Evolutionary conservation across 1,140 invertebrate genomes (phyloP), one percentile per base, ranked within the genome.

Genomic region (Hyposmocoma kahamanoa): DNA sequence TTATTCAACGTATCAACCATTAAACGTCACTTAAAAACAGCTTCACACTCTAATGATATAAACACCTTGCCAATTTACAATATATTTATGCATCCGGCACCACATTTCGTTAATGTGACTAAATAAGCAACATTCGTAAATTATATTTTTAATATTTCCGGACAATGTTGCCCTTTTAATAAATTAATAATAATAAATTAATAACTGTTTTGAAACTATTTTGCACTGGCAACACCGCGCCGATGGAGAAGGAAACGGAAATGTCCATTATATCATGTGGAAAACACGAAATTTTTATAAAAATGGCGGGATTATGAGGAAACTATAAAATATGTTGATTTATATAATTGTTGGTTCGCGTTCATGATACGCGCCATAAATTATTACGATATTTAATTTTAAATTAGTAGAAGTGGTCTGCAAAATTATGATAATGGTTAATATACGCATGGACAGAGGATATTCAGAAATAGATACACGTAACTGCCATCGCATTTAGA

Each of bases 141-240:
- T 84, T 75, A 83, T 76, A 68, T 65, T 74, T n/a, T 80, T 84
- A 82, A 81, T 83, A 74, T 81, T 81, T 83, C 81, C 81, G 77
- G 77, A 69, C 76, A 64, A 72, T 81, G 75, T 73, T 73, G 65
- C 64, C 61, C 18, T 63, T 67, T 79, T 72, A 80, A 79, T 28
- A n/a, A n/a, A n/a, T n/a, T n/a, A n/a, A n/a, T n/a, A 28, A 28
- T 6, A 28, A 6, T 6, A 76, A 79, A 82, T 79, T 77, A 70
- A 81, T 80, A 78, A 72, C 56, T 22, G 68, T 70, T 73, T 73
- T 72, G 66, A 72, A 73, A 80, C 66, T 76, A 77, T 82, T 82
- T 84, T 49, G 78, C 75, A 79, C 54, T 70, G 70, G 67, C 72
- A 73, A 74, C 72, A 66, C 55, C 48, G 57, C 53, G 59, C 49